Evolutionary conservation across 1,140 invertebrate species (phyloP).

Genomic region (Ericerus pela): DNA sequence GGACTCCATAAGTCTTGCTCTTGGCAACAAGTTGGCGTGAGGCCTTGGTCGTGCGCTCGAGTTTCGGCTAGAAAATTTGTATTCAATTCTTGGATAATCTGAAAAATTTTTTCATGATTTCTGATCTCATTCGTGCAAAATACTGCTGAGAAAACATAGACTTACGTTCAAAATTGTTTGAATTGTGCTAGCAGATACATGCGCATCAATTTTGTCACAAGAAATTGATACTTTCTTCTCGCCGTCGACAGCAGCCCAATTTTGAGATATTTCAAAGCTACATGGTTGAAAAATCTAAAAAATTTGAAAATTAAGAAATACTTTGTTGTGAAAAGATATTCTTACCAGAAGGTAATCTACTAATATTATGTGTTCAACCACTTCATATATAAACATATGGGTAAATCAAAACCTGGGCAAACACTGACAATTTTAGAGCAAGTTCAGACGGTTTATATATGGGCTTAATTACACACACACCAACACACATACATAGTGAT

Average conservation of each 20-base stretch:
- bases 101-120: too few relatives aligned
- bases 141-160: constrained; percentile 17
- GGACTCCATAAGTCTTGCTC: constrained; percentile 56
- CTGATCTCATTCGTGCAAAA: too few relatives aligned
- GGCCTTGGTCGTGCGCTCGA: background rate
- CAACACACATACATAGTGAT: too few relatives aligned
- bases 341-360: too few relatives aligned
- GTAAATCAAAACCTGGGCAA: background rate
- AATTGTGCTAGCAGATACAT: constrained; percentile 56
- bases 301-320: too few relatives aligned
- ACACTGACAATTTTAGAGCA: background rate
- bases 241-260: constrained; percentile 43
- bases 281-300: constrained; percentile 46
- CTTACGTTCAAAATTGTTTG: constrained; percentile 45
- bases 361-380: too few relatives aligned
- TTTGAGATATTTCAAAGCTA: constrained; percentile 51
- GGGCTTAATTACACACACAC: too few relatives aligned
- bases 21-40: constrained; percentile 20
- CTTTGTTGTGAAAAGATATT: too few relatives aligned
- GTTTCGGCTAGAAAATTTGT: background rate
- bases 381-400: background rate
- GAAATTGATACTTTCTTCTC: constrained; percentile 42
- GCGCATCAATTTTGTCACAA: constrained; percentile 50
- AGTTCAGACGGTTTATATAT: too few relatives aligned
- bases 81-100: background rate